A percentile compares a stretch with the other conserved stretches of the same genome.
Conservation (phyloP, 1,140 invertebrate species). For the Trissolcus basalis region DNA sequence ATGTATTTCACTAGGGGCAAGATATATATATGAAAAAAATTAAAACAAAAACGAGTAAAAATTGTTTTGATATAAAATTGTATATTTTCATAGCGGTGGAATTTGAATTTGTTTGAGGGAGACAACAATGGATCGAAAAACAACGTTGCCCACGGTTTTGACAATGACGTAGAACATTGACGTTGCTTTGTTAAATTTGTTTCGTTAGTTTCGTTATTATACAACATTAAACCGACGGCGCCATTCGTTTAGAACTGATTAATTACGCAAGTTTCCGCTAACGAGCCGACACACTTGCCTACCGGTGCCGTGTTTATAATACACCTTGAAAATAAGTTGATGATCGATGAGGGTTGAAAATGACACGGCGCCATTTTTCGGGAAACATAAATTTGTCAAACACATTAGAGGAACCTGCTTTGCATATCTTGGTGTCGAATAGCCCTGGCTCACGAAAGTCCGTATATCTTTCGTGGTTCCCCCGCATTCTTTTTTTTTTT, state of each 20-base stretch:
- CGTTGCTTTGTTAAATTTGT: conserved; percentile 12
- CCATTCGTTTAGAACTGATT: conserved; percentile 60
- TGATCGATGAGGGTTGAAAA: conserved; percentile 54
- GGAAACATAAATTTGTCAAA: conserved; percentile 52
- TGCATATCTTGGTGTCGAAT: conserved; percentile 49
- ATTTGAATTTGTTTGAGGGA: no score
- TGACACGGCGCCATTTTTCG: conserved; percentile 43
- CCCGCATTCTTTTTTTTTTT: neutral
- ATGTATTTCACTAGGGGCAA: no score
- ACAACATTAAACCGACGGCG: conserved; percentile 44
- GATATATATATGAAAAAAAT: no score
- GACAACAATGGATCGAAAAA: no score
- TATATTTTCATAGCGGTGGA: no score
- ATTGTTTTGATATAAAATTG: no score
- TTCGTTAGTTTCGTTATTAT: conserved; percentile 18
- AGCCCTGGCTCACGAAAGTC: conserved; percentile 36
- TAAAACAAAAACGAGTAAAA: no score
- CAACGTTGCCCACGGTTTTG: no score
- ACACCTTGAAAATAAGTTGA: conserved; percentile 46
- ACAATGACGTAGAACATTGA: no score
- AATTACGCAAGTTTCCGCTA: conserved; percentile 60
- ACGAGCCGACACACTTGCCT: conserved; percentile 54
- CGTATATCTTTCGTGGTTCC: conserved; percentile 11
- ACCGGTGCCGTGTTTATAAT: conserved; percentile 37
- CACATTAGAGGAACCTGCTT: conserved; percentile 48